A percentile compares a stretch with the other conserved stretches of the same genome.
phyloP scores from a whole-genome alignment of 2,888 invertebrate genomes.

The Machimus atricapillus region DNA sequence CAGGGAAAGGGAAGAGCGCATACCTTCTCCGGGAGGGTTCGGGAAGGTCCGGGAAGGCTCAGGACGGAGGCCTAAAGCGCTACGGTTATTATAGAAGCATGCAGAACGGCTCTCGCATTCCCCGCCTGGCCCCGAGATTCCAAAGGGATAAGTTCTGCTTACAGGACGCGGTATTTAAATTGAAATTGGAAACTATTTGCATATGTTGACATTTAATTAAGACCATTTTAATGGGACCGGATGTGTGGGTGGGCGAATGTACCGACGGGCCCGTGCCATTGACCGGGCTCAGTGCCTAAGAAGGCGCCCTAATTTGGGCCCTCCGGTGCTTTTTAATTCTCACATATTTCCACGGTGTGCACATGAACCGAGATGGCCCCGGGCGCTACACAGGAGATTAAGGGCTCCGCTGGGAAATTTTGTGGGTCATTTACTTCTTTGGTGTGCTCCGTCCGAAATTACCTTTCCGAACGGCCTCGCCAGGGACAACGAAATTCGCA shows the following conservation, averaged over 20 bases:
- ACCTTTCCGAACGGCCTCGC: not conserved
- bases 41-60: not conserved
- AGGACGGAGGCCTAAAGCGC: not conserved
- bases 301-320: not conserved
- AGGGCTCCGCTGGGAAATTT: conserved; percentile 35
- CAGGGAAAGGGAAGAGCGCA: not conserved
- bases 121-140: not conserved
- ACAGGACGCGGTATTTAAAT: conserved; percentile 33
- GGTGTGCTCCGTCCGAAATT: conserved; percentile 18
- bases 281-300: not conserved
- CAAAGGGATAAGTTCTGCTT: conserved; percentile 22
- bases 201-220: conserved; percentile 56
- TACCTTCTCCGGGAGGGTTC: not conserved
- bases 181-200: conserved; percentile 50
- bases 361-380: not conserved
- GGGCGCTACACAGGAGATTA: conserved; percentile 4
- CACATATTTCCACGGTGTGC: not conserved
- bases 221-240: conserved; percentile 54
- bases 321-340: not conserved
- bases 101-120: not conserved
- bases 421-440: conserved; percentile 38
- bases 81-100: not conserved
- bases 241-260: not conserved
- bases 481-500: conserved; percentile 14
- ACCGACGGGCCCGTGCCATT: not conserved